A percentile compares a stretch with the other conserved stretches of the same genome.
These are phyloP conservation scores for Idaea dimidiata DNA, from an alignment of 2,888 invertebrate species.

Conservation along the genomic window DNA sequence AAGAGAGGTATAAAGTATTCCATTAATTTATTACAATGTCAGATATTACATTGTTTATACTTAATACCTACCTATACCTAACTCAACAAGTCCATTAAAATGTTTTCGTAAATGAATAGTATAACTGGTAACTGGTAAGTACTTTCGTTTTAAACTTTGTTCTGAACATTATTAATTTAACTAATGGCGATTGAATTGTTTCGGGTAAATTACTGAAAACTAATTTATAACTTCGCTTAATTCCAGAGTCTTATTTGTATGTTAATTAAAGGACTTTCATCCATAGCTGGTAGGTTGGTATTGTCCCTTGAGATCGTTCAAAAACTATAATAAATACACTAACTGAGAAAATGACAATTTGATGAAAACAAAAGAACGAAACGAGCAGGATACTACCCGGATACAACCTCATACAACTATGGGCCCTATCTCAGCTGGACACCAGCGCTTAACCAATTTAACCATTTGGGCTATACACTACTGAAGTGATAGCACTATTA, in stretches of 20 bases:
- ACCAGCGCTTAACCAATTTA: no score
- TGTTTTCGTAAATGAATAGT: background rate
- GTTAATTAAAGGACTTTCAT: background rate
- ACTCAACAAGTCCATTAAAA: conserved; percentile 1
- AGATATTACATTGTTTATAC: background rate
- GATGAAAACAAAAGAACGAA: no score
- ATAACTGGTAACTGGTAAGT: background rate
- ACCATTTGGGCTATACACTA: no score
- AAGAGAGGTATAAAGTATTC: background rate
- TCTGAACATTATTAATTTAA: background rate
- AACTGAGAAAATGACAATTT: no score
- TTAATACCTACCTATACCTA: no score
- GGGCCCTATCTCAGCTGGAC: no score
- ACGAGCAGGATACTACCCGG: no score
- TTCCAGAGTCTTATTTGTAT: conserved; percentile 2
- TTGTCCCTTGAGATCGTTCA: background rate
- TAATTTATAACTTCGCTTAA: background rate
- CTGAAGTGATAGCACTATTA: no score
- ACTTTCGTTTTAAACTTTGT: background rate
- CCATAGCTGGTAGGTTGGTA: background rate
- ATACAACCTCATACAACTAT: no score
- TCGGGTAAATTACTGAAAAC: conserved; percentile 1
- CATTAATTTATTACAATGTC: background rate
- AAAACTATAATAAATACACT: background rate
- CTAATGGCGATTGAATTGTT: conserved; percentile 1